Evolutionary conservation across 2,797 vertebrate species (phyloP).

Genomic region (Hydrophis major): DNA sequence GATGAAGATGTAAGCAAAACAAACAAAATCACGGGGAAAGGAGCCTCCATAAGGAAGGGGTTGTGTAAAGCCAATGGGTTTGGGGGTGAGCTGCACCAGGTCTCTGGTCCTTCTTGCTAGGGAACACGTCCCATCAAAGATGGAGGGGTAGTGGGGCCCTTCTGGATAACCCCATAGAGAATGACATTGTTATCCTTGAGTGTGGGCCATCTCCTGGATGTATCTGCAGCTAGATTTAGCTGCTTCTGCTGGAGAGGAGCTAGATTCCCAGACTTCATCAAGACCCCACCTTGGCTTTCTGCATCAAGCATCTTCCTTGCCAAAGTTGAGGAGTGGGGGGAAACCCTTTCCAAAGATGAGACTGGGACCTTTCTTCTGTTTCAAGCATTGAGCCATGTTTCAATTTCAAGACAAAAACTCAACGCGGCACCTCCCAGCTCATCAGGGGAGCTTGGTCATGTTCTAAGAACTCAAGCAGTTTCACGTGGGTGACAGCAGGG

Average conservation of each 20-base stretch:
- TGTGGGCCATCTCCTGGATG: background rate
- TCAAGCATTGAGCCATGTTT: constrained; percentile 11
- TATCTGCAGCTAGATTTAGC: background rate
- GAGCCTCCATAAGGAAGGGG: too few relatives aligned
- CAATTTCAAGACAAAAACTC: constrained; percentile 39
- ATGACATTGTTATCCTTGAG: background rate
- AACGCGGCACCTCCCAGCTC: constrained; percentile 30
- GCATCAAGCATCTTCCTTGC: constrained; percentile 35
- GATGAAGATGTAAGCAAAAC: background rate
- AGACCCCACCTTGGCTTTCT: background rate
- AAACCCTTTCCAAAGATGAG: constrained; percentile 21
- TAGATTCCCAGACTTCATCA: background rate
- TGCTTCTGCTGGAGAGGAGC: constrained; percentile 13
- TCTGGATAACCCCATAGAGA: background rate
- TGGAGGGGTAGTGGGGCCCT: too few relatives aligned
- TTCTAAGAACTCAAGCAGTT: constrained; percentile 51
- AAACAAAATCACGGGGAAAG: background rate
- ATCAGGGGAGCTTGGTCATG: constrained; percentile 40
- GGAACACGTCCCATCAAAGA: background rate
- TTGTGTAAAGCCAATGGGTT: background rate
- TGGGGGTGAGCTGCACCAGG: background rate
- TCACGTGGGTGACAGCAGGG: constrained; percentile 38
- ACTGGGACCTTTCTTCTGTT: background rate
- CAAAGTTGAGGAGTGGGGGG: constrained; percentile 35
- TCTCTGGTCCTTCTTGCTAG: background rate